These are phyloP conservation scores for Apostichopus parvimensis DNA, from an alignment of 35 echinoderm and acorn worm genomes.

Conservation along the genomic window DNA sequence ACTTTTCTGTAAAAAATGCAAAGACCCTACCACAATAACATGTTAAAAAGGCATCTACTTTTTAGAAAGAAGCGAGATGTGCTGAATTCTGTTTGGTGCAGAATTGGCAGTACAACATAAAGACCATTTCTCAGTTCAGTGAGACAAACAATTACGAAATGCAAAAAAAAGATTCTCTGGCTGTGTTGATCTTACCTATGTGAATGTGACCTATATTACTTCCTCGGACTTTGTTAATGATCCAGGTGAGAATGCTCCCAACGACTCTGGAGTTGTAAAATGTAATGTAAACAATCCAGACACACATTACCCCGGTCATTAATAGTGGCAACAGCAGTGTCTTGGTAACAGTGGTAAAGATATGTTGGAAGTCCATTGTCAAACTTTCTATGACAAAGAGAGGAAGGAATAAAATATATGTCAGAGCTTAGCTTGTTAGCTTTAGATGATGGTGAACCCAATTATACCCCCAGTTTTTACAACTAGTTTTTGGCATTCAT, in stretches of 20 bases:
- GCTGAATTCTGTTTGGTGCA: background rate
- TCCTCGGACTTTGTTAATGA: conserved; percentile 79
- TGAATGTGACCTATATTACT: conserved; percentile 64
- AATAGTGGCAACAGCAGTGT: conserved; percentile 22
- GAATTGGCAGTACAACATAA: background rate
- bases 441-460: too few species aligned
- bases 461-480: too few species aligned
- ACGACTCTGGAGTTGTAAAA: conserved; percentile 89
- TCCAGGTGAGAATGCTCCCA: conserved; percentile 72
- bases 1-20: too few species aligned
- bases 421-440: too few species aligned
- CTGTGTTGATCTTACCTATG: conserved; percentile 65
- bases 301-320: conserved; percentile 48
- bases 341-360: background rate
- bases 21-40: too few species aligned
- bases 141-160: background rate
- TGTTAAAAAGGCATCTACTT: too few species aligned
- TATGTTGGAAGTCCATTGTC: too few species aligned
- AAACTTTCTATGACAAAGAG: too few species aligned
- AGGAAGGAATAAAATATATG: too few species aligned
- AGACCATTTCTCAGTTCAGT: background rate
- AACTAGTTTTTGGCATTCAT: too few species aligned
- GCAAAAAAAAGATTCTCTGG: background rate
- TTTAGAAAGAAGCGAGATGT: too few species aligned
- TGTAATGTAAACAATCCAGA: conserved; percentile 85